phyloP scores from a whole-genome alignment of 2,797 vertebrate species.

The Gallirallus australis region DNA sequence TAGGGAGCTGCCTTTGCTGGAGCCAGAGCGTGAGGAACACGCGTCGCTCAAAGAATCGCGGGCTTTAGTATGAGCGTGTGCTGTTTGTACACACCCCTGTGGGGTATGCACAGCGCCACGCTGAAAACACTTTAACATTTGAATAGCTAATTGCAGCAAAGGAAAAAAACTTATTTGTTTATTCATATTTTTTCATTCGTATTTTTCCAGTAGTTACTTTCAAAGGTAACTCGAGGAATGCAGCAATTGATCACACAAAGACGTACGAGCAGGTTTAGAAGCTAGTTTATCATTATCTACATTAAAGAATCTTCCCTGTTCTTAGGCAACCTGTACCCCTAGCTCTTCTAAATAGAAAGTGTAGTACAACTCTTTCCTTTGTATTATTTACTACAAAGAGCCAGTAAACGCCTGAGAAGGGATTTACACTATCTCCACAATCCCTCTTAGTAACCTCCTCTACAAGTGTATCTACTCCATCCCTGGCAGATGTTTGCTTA shows the following conservation, averaged over 20 bases:
- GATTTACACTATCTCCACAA: neutral
- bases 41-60: accelerated
- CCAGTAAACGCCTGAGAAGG: neutral
- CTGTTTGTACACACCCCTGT: accelerated
- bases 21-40: neutral
- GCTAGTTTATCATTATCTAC: neutral
- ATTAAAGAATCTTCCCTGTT: neutral
- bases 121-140: neutral
- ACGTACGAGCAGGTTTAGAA: neutral
- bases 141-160: neutral
- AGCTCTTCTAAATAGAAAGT: neutral
- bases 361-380: neutral
- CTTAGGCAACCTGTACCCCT: neutral
- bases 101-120: neutral
- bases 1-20: neutral
- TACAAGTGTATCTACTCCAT: neutral
- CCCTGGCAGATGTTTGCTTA: neutral
- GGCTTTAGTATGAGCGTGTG: neutral
- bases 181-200: neutral
- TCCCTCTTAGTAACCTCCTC: neutral
- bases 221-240: neutral
- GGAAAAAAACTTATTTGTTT: neutral
- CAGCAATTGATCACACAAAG: neutral
- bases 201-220: neutral
- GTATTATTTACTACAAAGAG: neutral